Evolutionary conservation across 2,113 vertebrate species (phyloP).

Genomic region (Microcebus lehilahytsara): DNA sequence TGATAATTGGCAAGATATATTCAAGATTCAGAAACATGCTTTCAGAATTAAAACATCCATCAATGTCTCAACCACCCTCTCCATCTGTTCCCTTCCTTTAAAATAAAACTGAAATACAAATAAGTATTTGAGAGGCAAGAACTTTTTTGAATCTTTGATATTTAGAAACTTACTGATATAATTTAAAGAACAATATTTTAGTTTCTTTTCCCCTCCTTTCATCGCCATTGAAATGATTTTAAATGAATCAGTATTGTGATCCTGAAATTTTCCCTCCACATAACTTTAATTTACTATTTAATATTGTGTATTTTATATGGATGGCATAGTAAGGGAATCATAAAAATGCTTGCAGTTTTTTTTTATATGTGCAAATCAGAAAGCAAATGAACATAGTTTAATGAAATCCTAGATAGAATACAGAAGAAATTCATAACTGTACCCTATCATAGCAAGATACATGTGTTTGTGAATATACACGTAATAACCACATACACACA

Average conservation of each 20-base stretch:
- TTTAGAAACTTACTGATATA: neutral
- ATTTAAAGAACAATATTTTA: neutral
- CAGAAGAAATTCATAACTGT: neutral
- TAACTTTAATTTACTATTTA: neutral
- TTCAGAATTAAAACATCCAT: conserved; percentile 39
- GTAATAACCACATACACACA: neutral
- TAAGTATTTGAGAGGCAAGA: neutral
- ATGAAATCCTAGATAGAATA: neutral
- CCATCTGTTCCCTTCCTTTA: neutral
- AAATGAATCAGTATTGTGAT: neutral
- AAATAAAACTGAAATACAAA: neutral
- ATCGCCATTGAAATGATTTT: neutral
- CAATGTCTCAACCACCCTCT: neutral
- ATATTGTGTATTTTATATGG: neutral
- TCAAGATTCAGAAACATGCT: conserved; percentile 28
- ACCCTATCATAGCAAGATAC: neutral
- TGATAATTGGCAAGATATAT: conserved; percentile 30
- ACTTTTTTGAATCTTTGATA: neutral
- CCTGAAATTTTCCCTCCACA: neutral
- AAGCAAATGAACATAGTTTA: neutral
- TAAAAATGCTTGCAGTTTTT: neutral
- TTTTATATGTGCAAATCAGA: neutral
- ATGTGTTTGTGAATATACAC: too few species aligned
- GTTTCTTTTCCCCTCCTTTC: neutral
- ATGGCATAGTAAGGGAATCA: neutral